Evolutionary conservation across 2,888 invertebrate genomes (phyloP).

Genomic region (Microplitis manilae): DNA sequence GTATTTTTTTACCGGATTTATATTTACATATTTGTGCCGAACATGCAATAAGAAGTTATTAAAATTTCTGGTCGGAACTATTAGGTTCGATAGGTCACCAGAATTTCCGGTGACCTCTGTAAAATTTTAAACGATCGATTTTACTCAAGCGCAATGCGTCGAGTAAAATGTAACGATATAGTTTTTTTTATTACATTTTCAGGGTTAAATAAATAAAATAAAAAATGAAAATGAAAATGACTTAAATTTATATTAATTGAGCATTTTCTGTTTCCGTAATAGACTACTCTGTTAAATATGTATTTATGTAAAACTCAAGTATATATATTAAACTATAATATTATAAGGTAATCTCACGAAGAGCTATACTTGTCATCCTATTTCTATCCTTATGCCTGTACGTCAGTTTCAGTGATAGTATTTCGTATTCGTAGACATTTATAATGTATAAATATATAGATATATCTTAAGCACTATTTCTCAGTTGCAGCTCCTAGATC

Average conservation of each 20-base stretch:
- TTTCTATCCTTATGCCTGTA: neutral
- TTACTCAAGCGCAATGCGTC: conserved; percentile 32
- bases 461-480: conserved; percentile 5
- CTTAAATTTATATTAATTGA: neutral
- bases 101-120: conserved; percentile 27
- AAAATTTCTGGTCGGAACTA: neutral
- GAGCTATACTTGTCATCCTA: conserved; percentile 15
- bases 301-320: neutral
- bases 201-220: neutral
- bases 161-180: neutral
- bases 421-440: neutral
- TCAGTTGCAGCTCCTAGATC: conserved; percentile 23
- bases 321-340: neutral
- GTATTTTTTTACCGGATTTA: too few relatives aligned
- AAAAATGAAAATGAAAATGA: neutral
- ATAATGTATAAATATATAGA: neutral
- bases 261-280: neutral
- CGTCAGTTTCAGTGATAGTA: conserved; percentile 21
- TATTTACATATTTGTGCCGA: neutral
- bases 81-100: conserved; percentile 9
- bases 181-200: neutral
- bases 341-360: conserved; percentile 7
- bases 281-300: neutral
- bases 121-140: conserved; percentile 30
- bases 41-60: neutral